Evolutionary conservation across 1,140 invertebrate genomes (phyloP), one percentile per base, ranked within the genome.

Genomic region (Bursaphelenchus mucronatus): DNA sequence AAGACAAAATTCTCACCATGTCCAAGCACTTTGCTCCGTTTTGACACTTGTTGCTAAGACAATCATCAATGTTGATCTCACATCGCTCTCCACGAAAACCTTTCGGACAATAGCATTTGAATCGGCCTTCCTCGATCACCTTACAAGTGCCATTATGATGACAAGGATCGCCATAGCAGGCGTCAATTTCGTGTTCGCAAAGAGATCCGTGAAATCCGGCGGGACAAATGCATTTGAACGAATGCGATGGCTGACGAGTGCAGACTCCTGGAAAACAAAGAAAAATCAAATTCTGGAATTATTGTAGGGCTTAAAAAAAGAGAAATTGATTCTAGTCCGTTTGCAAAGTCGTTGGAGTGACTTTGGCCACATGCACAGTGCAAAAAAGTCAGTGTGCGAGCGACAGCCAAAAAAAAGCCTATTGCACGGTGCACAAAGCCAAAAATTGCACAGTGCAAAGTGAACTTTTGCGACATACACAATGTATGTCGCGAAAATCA

Each of bases 101-200:
- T 40, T 77, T 66, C 1, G 39, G 13, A 63, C 76, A 80, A 10
- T 59, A 21, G 58, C 76, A 78, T 21, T 66, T 61, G 68, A 78
- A 78, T 6, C 76, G 67, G 8, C 76, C 76, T 53, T 71, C 74
- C 63, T 78, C 61, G 10, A 66, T 65, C 11, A 76, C 70, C 63
- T 67, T 62, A 54, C 76, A 78, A 8, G 58, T 70, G 6, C 72
- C 76, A 63, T 79, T 79, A 52, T 78, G 79, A 13, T 68, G 17
- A 46, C 76, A 95, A 0, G 91, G 92, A 46, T 86, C 85, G 1
- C 87, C 88, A 83, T 94, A 91, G 82, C 94, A 97, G 9, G 89
- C 90, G 82, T 92, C 92, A 50, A 93, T 87, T 6, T 87, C 86
- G 68, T 94, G 90, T 83, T 97, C 93, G 83, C 94, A 97, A 10